Evolutionary conservation across 2,888 invertebrate species (phyloP).

Genomic region (Ernsta delagoae): DNA sequence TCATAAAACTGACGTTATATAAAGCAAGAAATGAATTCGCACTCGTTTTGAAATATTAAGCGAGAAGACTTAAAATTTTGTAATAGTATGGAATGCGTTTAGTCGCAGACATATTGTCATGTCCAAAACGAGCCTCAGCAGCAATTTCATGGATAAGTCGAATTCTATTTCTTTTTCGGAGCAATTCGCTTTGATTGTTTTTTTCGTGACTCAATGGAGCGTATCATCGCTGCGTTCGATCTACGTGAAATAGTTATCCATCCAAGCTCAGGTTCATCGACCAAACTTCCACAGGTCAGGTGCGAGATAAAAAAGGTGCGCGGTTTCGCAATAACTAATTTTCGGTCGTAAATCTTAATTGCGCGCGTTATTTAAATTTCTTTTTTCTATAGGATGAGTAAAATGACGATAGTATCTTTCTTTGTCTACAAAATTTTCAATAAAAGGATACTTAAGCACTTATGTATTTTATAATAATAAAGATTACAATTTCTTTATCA

Average conservation of each 20-base stretch:
- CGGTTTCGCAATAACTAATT: slow-evolving; percentile 70
- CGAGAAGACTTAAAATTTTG: slow-evolving; percentile 40
- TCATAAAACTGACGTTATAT: slow-evolving; percentile 55
- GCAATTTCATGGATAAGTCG: slow-evolving; percentile 56
- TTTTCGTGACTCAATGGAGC: slow-evolving; percentile 49
- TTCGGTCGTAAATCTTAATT: slow-evolving; percentile 72
- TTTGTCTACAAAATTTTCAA: background rate
- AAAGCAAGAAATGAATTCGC: slow-evolving; percentile 49
- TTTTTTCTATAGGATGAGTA: slow-evolving; percentile 31
- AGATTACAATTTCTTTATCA: background rate
- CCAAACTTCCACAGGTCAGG: slow-evolving; percentile 65
- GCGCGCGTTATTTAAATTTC: slow-evolving; percentile 55
- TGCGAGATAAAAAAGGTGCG: slow-evolving; percentile 60
- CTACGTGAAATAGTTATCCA: slow-evolving; percentile 65
- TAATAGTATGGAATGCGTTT: slow-evolving; percentile 28
- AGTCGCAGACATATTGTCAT: slow-evolving; percentile 22
- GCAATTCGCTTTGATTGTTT: slow-evolving; percentile 47
- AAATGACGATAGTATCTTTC: background rate
- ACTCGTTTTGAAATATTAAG: slow-evolving; percentile 41
- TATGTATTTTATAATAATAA: background rate
- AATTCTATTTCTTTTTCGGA: slow-evolving; percentile 46
- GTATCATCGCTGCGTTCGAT: slow-evolving; percentile 63
- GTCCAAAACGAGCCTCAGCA: slow-evolving; percentile 35
- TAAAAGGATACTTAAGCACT: background rate
- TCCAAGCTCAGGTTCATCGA: slow-evolving; percentile 67